phyloP scores from a whole-genome alignment of 2,797 vertebrate species.

The Sciurus vulgaris region DNA sequence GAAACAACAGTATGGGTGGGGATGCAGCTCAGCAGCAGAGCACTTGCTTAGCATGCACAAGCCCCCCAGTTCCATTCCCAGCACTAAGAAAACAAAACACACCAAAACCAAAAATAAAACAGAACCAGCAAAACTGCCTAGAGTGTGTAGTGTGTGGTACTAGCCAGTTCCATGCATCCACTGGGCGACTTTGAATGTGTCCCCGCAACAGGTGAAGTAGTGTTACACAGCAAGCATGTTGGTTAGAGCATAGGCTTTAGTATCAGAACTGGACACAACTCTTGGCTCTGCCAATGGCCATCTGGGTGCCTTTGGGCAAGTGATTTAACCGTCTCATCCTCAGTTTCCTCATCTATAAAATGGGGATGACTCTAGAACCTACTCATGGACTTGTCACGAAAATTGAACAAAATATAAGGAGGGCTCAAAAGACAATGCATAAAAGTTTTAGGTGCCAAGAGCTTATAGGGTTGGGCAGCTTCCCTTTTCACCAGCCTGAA shows the following conservation, averaged over 20 bases:
- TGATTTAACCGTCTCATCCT: neutral
- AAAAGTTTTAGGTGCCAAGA: slow-evolving; percentile 38
- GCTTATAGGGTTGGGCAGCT: neutral
- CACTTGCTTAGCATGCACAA: neutral
- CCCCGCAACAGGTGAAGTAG: neutral
- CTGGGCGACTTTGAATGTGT: neutral
- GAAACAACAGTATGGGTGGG: neutral
- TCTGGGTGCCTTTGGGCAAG: neutral
- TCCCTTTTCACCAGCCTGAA: neutral
- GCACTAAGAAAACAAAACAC: neutral
- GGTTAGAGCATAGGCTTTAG: neutral
- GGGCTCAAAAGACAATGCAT: neutral
- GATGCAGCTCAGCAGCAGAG: neutral
- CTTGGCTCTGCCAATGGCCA: neutral
- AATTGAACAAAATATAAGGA: neutral
- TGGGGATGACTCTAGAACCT: neutral
- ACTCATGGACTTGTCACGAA: neutral
- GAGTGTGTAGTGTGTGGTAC: neutral
- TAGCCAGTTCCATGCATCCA: neutral
- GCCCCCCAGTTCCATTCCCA: neutral
- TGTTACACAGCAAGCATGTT: neutral
- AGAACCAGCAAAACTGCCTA: neutral
- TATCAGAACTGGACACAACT: neutral
- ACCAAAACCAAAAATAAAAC: neutral
- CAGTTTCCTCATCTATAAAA: slow-evolving; percentile 36